Conservation (phyloP, 2,888 invertebrate species). For the Agrotis segetum region DNA sequence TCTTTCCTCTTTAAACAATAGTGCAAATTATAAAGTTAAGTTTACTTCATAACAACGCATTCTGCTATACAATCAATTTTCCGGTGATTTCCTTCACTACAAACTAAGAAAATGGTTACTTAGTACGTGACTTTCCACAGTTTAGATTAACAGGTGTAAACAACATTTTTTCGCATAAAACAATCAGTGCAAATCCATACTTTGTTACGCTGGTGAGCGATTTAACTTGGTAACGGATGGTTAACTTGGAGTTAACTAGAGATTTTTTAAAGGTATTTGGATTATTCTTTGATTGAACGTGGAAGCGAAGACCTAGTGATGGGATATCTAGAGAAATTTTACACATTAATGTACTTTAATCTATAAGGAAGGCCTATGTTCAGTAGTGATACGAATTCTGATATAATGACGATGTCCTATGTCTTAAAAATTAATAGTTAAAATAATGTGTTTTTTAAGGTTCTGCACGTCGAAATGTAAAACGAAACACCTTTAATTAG, state of each 20-base stretch:
- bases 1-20: too few species aligned
- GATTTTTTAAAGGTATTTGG: slow-evolving; percentile 31
- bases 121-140: slow-evolving; percentile 33
- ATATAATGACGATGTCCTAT: too few species aligned
- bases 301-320: neutral
- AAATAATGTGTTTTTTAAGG: too few species aligned
- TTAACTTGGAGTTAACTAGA: slow-evolving; percentile 23
- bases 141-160: slow-evolving; percentile 10
- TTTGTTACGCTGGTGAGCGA: slow-evolving; percentile 60
- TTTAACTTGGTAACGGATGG: slow-evolving; percentile 56
- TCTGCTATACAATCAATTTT: slow-evolving; percentile 2
- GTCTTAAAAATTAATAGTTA: too few species aligned
- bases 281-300: slow-evolving; percentile 31
- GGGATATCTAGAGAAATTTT: neutral
- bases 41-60: too few species aligned
- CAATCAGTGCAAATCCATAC: slow-evolving; percentile 66
- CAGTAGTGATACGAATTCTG: too few species aligned
- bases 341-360: too few species aligned
- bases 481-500: neutral
- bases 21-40: too few species aligned
- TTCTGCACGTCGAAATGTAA: neutral
- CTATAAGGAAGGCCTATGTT: too few species aligned
- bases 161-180: slow-evolving; percentile 26
- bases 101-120: neutral
- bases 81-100: neutral